A percentile compares a stretch with the other conserved stretches of the same genome.
Evolutionary conservation across 2,113 vertebrate species (phyloP).

Genomic region (Galeopterus variegatus): DNA sequence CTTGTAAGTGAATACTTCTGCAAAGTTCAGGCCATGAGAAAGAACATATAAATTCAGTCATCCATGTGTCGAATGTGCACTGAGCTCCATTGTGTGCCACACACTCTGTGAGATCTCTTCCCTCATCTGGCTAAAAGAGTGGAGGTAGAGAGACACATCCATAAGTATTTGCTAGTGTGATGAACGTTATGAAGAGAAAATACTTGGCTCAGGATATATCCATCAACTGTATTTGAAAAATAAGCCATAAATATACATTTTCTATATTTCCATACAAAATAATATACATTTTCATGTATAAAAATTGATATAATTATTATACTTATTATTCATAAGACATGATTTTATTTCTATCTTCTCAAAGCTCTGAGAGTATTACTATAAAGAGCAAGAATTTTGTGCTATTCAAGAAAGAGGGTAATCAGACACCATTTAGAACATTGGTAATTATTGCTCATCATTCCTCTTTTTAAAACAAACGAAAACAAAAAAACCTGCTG

Average conservation of each 20-base stretch:
- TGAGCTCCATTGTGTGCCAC: background rate
- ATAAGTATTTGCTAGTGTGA: background rate
- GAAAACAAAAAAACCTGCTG: background rate
- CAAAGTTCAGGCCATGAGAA: background rate
- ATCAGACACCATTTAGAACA: constrained; percentile 25
- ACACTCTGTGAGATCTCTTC: background rate
- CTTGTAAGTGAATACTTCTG: background rate
- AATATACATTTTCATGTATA: background rate
- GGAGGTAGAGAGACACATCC: background rate
- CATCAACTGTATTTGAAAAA: background rate
- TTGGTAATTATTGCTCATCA: constrained; percentile 42
- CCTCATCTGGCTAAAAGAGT: background rate
- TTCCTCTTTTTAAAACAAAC: constrained; percentile 12
- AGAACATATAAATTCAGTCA: background rate
- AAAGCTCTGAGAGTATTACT: background rate
- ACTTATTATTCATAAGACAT: background rate
- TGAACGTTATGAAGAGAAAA: background rate
- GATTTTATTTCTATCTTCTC: background rate
- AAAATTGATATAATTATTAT: background rate
- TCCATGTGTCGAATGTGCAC: background rate
- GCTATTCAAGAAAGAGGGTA: background rate
- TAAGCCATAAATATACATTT: background rate
- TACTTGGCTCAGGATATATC: background rate
- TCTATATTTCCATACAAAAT: no score
- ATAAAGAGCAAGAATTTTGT: background rate